Base-by-base conservation (phyloP, 2,113 vertebrate species). In the Motacilla alba region DNA sequence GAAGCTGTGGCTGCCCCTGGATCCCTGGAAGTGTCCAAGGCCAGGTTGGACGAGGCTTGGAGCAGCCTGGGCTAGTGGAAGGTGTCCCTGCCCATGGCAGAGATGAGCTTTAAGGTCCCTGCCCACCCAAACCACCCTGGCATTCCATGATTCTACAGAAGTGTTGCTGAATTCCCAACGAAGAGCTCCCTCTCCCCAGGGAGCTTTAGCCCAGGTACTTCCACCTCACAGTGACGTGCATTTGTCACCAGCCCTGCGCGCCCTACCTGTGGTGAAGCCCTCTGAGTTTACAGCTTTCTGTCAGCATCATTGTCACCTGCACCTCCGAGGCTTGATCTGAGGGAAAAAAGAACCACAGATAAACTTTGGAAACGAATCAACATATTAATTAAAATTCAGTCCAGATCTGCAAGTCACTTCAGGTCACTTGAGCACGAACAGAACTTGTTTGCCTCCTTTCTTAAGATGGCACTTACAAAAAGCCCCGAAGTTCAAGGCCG, bases 251-350 rank as follows among this genome's bases (percentile, higher is more conserved):
- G 31, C 28, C 68, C 60, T 50, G 43, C 52, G 27, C 52, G 77
- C 33, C 79, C 98, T 91, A 99, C 99, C 99, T 99, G 97, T 99
- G 99, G 97, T 99, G 99, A 93, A 99, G 99, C 18, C 99, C 99
- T 74, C 99, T 98, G 9, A 99, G 98, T 95, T 99, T 99, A 96
- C 99, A 99, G 91, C 99, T 99, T 96, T 99, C 99, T 6, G 99
- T 99, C 92, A 99, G 95, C 99, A 99, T 99, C 99, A 99, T 99
- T 31, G 99, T 99, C 98, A 99, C 98, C 97, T 99, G 99, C 37
- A 99, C 98, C 98, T 99, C 99, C 11, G 99, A 99, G 20, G 99
- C 99, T 78, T 99, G 99, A 97, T 99, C 99, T 99, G 94, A 35
- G 50, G 79, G 49, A 19, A 33, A 79, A 95, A 83, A 50, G 7